phyloP scores from a whole-genome alignment of 2,888 invertebrate species.

The Dinocampus coccinellae region DNA sequence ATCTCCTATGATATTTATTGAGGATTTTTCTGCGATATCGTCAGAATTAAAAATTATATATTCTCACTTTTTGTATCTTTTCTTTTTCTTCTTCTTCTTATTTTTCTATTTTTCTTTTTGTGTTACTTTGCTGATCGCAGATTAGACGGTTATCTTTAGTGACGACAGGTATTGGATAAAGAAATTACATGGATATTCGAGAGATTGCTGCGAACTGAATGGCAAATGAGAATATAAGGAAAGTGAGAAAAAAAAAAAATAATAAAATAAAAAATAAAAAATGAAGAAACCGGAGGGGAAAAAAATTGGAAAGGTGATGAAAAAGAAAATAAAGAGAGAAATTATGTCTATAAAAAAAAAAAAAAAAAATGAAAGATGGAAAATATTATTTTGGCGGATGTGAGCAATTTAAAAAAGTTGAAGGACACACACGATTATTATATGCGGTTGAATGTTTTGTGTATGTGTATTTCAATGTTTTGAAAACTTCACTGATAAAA shows the following conservation, averaged over 20 bases:
- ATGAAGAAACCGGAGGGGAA: not conserved
- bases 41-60: not conserved
- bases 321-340: too few species aligned
- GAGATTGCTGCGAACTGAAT: slow-evolving; percentile 29
- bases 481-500: not conserved
- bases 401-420: slow-evolving; percentile 22
- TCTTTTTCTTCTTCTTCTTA: not conserved
- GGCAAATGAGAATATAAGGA: slow-evolving; percentile 28
- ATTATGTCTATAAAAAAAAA: too few species aligned
- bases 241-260: not conserved
- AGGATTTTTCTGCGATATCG: not conserved
- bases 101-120: too few species aligned
- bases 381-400: slow-evolving; percentile 23
- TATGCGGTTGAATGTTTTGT: not conserved
- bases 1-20: too few species aligned
- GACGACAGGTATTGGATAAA: slow-evolving; percentile 27
- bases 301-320: not conserved
- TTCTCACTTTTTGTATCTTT: not conserved
- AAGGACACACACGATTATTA: slow-evolving; percentile 6
- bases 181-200: not conserved
- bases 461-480: slow-evolving; percentile 16
- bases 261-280: not conserved
- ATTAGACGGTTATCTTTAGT: not conserved
- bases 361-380: not conserved
- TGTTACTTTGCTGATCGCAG: too few species aligned